A percentile compares a stretch with the other conserved stretches of the same genome.
Evolutionary conservation across 1,140 invertebrate species (phyloP).

Genomic region (Andrena cerasifolii): DNA sequence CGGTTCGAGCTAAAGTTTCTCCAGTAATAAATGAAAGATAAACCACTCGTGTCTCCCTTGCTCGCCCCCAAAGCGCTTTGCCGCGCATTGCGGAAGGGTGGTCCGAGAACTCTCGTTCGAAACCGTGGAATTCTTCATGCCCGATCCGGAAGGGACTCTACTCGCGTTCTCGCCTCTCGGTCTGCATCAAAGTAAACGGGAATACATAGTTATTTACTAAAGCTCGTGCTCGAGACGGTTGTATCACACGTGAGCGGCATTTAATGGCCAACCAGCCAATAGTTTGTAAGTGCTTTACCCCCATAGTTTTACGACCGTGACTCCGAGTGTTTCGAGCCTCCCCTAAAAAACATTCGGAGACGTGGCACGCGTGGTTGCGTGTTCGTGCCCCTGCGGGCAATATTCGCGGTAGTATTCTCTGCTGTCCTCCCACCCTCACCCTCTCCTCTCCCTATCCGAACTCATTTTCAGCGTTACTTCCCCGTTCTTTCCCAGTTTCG

Average conservation of each 20-base stretch:
- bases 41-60: no score
- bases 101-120: background rate
- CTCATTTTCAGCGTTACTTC: constrained; percentile 55
- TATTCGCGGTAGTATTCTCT: constrained; percentile 75
- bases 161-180: constrained; percentile 20
- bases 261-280: constrained; percentile 62
- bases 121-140: background rate
- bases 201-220: constrained; percentile 59
- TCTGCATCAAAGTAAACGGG: constrained; percentile 40
- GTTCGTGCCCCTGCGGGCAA: constrained; percentile 57
- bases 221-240: constrained; percentile 45
- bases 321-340: constrained; percentile 56
- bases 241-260: constrained; percentile 63
- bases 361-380: constrained; percentile 28
- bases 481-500: constrained; percentile 37
- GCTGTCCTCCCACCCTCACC: no score
- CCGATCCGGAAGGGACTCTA: background rate
- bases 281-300: constrained; percentile 68
- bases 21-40: no score
- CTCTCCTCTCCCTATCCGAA: constrained; percentile 72
- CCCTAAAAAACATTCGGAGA: constrained; percentile 55
- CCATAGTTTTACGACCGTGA: constrained; percentile 63
- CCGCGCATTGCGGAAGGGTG: background rate
- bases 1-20: no score
- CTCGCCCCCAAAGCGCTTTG: background rate